Base-by-base conservation (phyloP, 2,113 vertebrate genomes). In the Scatophagus argus region DNA sequence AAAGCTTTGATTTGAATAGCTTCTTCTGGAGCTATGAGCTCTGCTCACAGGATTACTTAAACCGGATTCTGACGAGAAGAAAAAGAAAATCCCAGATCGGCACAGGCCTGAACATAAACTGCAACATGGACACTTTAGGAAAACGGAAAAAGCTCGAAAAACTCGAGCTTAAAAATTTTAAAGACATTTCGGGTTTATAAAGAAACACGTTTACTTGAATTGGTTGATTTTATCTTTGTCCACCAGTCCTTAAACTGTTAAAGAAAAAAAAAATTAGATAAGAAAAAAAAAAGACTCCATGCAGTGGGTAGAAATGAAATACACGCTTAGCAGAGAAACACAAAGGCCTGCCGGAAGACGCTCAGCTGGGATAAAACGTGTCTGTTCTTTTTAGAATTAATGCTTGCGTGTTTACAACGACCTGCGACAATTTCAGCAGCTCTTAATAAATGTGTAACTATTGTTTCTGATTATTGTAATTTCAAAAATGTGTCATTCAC, bases 201-300 rank as follows among this genome's bases (percentile, higher is more conserved):
- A 51, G 21, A 11, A 27, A 63, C 41, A 32, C 8, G 23, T 11
- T 2, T 16, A 0, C 8, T 38, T 25, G 8, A 10, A 5, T 11
- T 34, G 4, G 0, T 41, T 73, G 13, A 8, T 51, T 17, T 14
- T 11, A 3, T 49, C 2, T 38, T 8, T 21, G 13, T 25, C 23
- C 3, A 19, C 7, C 47, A n/a, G n/a, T n/a, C n/a, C n/a, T n/a
- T n/a, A n/a, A n/a, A n/a, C n/a, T n/a, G n/a, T n/a, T n/a, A n/a
- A n/a, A 6, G 5, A 9, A 8, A 0, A 7, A 1, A 1, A 8
- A 34, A 59, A 19, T n/a, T n/a, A n/a, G n/a, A n/a, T n/a, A n/a
- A 6, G 5, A 9, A 8, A 0, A 7, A 1, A 1, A 8, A 34
- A 59, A 19, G 16, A 21, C 39, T 4, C 1, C 8, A 19, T 47